A percentile compares a stretch with the other conserved stretches of the same genome.
These are phyloP conservation scores for Trichosurus vulpecula DNA, from an alignment of 2,797 vertebrate species.

Conservation along the genomic window DNA sequence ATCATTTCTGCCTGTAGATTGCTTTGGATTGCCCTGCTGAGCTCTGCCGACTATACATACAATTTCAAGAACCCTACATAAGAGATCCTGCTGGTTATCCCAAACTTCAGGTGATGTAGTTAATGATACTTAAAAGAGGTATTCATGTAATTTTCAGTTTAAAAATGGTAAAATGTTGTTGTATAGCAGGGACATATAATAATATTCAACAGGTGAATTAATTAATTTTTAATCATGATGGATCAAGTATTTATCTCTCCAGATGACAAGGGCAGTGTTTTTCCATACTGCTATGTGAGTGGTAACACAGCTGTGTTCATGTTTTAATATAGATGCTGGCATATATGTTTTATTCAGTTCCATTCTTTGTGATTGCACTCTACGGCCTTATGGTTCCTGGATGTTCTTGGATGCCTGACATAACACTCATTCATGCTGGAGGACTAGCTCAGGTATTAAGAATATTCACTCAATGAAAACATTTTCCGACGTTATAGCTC, in stretches of 20 bases:
- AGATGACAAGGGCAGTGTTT: neutral
- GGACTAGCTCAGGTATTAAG: constrained; percentile 92
- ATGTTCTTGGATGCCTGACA: constrained; percentile 93
- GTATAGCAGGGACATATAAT: neutral
- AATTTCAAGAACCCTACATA: constrained; percentile 94
- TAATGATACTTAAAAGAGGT: neutral
- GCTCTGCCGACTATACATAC: constrained; percentile 89
- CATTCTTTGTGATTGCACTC: constrained; percentile 89
- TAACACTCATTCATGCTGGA: constrained; percentile 93
- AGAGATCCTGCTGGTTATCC: constrained; percentile 95
- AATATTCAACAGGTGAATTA: neutral
- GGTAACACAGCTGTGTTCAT: constrained; percentile 34
- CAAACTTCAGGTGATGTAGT: constrained; percentile 91
- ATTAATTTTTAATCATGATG: neutral
- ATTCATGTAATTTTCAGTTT: constrained; percentile 6
- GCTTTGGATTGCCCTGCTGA: constrained; percentile 92
- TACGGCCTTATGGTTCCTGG: constrained; percentile 94
- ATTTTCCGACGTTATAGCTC: constrained; percentile 22
- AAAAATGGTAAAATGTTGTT: neutral
- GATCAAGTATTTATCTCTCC: neutral
- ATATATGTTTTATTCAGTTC: constrained; percentile 94
- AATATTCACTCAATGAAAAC: constrained; percentile 20
- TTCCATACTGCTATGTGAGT: neutral
- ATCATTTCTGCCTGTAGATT: constrained; percentile 83
- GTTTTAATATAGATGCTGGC: constrained; percentile 90